phyloP scores from a whole-genome alignment of 2,888 invertebrate genomes.

The Spilarctia lutea region DNA sequence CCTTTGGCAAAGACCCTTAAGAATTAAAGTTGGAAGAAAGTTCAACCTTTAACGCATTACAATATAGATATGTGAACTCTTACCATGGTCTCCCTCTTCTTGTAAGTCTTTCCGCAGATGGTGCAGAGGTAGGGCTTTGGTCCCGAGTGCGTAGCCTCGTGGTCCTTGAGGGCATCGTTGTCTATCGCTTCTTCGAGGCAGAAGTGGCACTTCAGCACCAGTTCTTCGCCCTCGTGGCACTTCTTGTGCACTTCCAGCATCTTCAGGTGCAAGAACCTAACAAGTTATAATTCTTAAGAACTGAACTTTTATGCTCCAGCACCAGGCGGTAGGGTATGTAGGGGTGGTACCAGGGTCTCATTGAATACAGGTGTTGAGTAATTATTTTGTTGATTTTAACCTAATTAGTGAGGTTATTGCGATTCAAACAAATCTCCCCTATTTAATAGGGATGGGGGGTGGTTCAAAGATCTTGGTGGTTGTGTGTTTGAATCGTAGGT shows the following conservation, averaged over 20 bases:
- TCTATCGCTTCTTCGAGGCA: conserved; percentile 64
- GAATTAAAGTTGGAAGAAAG: neutral
- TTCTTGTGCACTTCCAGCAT: conserved; percentile 74
- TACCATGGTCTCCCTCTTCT: conserved; percentile 76
- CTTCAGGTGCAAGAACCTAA: conserved; percentile 69
- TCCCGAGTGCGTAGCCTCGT: conserved; percentile 68
- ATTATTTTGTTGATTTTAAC: no score
- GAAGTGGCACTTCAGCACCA: conserved; percentile 65
- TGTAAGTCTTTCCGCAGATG: conserved; percentile 70
- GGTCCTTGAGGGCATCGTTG: conserved; percentile 49
- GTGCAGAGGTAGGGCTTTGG: conserved; percentile 75
- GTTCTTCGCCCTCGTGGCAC: conserved; percentile 68
- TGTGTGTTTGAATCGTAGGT: no score
- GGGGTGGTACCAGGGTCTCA: no score
- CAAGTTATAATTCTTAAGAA: neutral
- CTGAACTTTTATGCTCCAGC: neutral
- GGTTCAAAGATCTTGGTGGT: no score
- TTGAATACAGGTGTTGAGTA: no score
- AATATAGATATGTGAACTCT: conserved; percentile 5
- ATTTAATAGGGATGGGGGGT: no score
- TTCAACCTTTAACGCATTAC: no score
- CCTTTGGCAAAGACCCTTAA: no score
- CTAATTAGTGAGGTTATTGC: no score
- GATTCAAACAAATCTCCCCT: no score
- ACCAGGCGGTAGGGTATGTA: no score